Percentiles rank a stretch among this genome's conserved stretches.
phyloP scores from a whole-genome alignment of 2,797 vertebrate genomes.

The Sciaenops ocellatus region DNA sequence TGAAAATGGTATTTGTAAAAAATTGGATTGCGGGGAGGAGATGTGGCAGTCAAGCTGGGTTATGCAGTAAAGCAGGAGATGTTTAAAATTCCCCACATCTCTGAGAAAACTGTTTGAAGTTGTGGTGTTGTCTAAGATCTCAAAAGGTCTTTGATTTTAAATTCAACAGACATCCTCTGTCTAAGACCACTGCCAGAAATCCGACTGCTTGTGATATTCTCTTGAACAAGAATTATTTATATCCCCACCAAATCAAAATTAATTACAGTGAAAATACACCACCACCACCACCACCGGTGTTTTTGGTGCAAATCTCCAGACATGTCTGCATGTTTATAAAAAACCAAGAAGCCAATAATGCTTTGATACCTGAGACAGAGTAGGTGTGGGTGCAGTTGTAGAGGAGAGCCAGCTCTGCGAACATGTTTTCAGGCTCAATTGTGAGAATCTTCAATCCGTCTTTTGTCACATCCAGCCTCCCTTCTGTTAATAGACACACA shows the following conservation, averaged over 20 bases:
- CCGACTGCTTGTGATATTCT: slow-evolving; percentile 29
- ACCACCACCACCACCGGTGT: neutral
- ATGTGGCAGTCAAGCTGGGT: slow-evolving; percentile 2
- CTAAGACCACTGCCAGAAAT: slow-evolving; percentile 46
- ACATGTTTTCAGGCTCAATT: slow-evolving; percentile 75
- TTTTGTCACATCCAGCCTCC: slow-evolving; percentile 80
- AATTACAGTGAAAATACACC: slow-evolving; percentile 26
- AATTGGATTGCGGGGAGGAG: slow-evolving; percentile 22
- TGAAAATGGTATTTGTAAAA: slow-evolving; percentile 23
- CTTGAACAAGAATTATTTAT: slow-evolving; percentile 49
- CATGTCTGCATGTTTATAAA: neutral
- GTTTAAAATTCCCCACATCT: slow-evolving; percentile 59
- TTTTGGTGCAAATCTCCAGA: slow-evolving; percentile 1
- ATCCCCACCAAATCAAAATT: slow-evolving; percentile 16
- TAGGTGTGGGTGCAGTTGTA: slow-evolving; percentile 77
- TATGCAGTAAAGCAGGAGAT: slow-evolving; percentile 22
- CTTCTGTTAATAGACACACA: slow-evolving; percentile 72
- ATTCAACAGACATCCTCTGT: slow-evolving; percentile 56
- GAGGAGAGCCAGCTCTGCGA: slow-evolving; percentile 82
- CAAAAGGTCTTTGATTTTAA: slow-evolving; percentile 68
- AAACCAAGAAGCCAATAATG: neutral
- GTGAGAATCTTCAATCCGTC: slow-evolving; percentile 74
- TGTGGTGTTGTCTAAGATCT: slow-evolving; percentile 46
- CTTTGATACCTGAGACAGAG: slow-evolving; percentile 80
- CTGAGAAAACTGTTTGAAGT: slow-evolving; percentile 57